Base-by-base conservation (phyloP, 2,113 vertebrate genomes). In the Gnathonemus echidnorhynchus region DNA sequence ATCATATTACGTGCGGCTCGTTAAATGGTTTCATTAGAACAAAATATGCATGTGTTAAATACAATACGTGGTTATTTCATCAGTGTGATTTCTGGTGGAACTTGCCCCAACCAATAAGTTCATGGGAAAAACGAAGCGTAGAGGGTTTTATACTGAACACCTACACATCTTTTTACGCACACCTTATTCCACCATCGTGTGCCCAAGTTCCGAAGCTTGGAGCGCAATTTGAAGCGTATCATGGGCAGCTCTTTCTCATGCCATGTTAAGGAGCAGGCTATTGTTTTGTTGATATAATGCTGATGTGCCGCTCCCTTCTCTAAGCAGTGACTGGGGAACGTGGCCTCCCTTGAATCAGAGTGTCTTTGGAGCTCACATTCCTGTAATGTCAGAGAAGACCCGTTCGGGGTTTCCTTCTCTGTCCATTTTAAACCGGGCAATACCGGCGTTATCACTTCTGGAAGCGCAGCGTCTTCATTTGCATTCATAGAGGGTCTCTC, bases 241-340 rank as follows among this genome's bases (percentile, higher is more conserved):
- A 39, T 19, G 74, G 84, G 45, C 1, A 50, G 45, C 24, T 86
- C 84, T 13, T 27, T 45, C 83, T 46, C 42, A 80, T 80, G 45
- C 83, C 11, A 13, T 24, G 42, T n/a, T 17, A 42, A n/a, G 24
- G 46, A 86, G 46, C 45, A 86, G 42, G 39, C 45, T 53, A 39
- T 87, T 87, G 50, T 52, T 53, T 87, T 50, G 27, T 52, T 53
- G 86, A 35, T 39, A 19, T 56, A 19, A 87, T 87, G 86, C 50
- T 87, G 49, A 87, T 50, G 50, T 52, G 86, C 86, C 86, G 86
- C 86, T 87, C 86, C 86, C 86, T 56, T 87, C 50, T 6, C 49
- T 21, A 56, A 53, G 49, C 27, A 42, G 49, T 39, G 50, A 87
- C 27, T 17, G 27, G 86, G 11, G 46, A 86, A 15, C 42, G 24